Evolutionary conservation across 2,888 invertebrate species (phyloP).

Genomic region (Erebia palarica): DNA sequence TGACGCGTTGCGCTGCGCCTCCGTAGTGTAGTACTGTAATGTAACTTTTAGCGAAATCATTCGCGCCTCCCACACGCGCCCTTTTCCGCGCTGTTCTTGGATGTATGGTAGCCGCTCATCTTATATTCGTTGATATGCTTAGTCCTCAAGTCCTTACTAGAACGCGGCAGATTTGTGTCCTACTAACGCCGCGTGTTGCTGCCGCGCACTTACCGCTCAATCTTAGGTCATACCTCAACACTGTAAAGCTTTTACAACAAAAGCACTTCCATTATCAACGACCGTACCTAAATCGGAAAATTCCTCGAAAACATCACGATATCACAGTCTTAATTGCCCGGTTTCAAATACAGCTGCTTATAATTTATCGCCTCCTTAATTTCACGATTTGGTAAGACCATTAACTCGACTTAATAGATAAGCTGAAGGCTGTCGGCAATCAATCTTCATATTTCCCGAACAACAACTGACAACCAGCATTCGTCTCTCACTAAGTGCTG

Average conservation of each 20-base stretch:
- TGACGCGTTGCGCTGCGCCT: no score
- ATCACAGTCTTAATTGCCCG: constrained; percentile 32
- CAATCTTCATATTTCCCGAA: constrained; percentile 71
- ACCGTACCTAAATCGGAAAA: constrained; percentile 14
- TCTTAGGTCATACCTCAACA: no score
- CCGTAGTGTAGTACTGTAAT: no score
- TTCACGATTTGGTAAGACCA: constrained; percentile 41
- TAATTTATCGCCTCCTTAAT: constrained; percentile 39
- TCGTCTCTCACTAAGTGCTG: constrained; percentile 67
- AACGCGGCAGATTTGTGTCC: no score
- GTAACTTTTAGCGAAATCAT: no score
- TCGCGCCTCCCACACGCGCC: no score
- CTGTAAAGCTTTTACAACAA: background rate
- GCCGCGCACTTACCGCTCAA: no score
- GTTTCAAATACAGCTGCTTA: constrained; percentile 37
- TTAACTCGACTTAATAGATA: constrained; percentile 45
- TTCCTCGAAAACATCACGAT: constrained; percentile 28
- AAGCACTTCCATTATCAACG: background rate
- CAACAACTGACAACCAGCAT: constrained; percentile 64
- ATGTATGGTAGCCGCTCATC: no score
- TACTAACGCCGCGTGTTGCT: no score
- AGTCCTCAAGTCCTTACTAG: no score
- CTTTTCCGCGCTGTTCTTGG: no score
- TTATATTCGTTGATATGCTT: no score
- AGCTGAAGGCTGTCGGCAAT: constrained; percentile 49